These are phyloP conservation scores for Plebejus melissa DNA, from an alignment of 2,888 invertebrate genomes.

Conservation along the genomic window DNA sequence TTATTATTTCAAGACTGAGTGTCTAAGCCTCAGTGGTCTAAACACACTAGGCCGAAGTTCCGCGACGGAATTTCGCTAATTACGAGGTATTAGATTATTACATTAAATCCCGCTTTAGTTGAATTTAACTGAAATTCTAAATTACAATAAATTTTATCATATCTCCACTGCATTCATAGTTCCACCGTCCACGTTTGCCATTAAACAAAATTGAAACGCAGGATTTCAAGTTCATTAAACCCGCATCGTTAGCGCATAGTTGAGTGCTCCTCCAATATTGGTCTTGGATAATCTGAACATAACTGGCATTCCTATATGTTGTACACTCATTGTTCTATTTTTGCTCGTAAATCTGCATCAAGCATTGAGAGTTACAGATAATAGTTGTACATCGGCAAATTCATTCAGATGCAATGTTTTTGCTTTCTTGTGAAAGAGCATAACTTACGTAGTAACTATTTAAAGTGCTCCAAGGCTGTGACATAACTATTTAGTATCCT, in stretches of 20 bases:
- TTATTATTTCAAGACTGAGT: too few relatives aligned
- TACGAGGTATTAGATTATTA: neutral
- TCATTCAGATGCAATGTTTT: neutral
- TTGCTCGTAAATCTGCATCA: conserved; percentile 1
- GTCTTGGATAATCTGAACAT: conserved; percentile 54
- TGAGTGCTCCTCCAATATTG: conserved; percentile 74
- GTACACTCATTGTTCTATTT: conserved; percentile 15
- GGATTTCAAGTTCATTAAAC: conserved; percentile 76
- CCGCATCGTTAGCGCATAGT: conserved; percentile 68
- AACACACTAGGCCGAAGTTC: too few relatives aligned
- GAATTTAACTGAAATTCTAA: conserved; percentile 1
- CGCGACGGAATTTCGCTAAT: too few relatives aligned
- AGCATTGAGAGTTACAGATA: neutral
- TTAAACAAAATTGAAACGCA: conserved; percentile 71
- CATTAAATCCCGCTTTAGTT: neutral
- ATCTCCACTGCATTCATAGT: conserved; percentile 44
- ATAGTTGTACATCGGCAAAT: neutral
- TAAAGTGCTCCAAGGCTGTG: too few relatives aligned
- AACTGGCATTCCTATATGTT: conserved; percentile 34
- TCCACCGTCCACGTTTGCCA: conserved; percentile 47
- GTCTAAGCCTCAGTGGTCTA: too few relatives aligned
- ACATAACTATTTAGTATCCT: too few relatives aligned
- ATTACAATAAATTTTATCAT: conserved; percentile 29
- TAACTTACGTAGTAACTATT: too few relatives aligned
- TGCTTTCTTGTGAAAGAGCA: neutral